Percentiles rank a stretch among this genome's conserved stretches.
Conservation (phyloP, 2,888 invertebrate species). For the Drosophila borealis region DNA sequence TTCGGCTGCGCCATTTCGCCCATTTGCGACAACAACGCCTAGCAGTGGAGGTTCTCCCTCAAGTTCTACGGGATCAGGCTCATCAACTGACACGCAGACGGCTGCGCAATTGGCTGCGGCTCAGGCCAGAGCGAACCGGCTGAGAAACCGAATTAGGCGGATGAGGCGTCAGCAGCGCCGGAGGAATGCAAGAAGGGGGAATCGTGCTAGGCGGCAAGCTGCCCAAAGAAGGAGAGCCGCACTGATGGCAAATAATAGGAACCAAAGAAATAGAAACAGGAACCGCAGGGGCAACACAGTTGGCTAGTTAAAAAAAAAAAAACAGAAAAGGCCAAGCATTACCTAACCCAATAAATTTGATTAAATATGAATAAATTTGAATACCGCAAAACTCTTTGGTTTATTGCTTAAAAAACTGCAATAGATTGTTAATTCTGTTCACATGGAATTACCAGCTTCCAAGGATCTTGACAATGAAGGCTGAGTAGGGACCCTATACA, state of each 20-base stretch:
- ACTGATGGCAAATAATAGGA: neutral
- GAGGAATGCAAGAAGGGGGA: neutral
- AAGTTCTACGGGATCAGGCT: too few species aligned
- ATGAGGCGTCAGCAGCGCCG: neutral
- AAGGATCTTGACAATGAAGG: neutral
- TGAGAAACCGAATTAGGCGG: neutral
- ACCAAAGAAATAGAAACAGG: slow-evolving; percentile 1
- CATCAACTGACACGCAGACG: neutral
- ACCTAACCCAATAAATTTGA: neutral
- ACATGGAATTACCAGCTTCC: neutral
- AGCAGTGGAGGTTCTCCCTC: too few species aligned
- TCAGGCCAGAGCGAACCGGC: neutral
- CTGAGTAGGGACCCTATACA: too few species aligned
- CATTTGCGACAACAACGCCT: neutral
- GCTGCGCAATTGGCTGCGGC: neutral
- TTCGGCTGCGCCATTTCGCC: slow-evolving; percentile 24
- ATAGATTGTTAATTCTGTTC: neutral
- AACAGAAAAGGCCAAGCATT: neutral
- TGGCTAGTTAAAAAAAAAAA: neutral
- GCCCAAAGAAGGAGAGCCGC: neutral
- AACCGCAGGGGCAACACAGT: neutral
- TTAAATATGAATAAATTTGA: slow-evolving; percentile 7
- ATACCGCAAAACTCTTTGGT: neutral
- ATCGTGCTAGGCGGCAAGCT: neutral
- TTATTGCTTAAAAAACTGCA: neutral